These are phyloP conservation scores for Glyphotaelius pellucidus DNA, from an alignment of 2,888 invertebrate species.

Conservation along the genomic window DNA sequence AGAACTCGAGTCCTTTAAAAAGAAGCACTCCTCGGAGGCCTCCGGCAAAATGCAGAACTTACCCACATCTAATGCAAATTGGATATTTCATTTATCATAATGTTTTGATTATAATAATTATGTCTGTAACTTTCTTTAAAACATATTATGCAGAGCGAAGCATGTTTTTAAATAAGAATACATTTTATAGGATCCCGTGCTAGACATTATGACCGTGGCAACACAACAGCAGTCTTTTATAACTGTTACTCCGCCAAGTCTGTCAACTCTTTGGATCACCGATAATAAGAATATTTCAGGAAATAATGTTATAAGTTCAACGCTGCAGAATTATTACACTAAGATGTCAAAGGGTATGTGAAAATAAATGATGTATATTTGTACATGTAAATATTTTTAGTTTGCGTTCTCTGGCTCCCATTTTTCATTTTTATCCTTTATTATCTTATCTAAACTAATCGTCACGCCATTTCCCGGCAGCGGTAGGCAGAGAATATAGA, in stretches of 20 bases:
- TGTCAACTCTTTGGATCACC: slow-evolving; percentile 75
- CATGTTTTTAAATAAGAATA: neutral
- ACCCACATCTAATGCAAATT: too few relatives aligned
- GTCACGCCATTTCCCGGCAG: too few relatives aligned
- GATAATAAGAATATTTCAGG: slow-evolving; percentile 74
- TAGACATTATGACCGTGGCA: slow-evolving; percentile 73
- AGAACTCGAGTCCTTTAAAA: too few relatives aligned
- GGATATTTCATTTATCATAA: neutral
- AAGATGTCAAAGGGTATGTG: slow-evolving; percentile 75
- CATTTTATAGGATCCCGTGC: slow-evolving; percentile 70
- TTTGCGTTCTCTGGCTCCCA: neutral
- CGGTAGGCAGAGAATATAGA: too few relatives aligned
- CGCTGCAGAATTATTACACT: slow-evolving; percentile 75
- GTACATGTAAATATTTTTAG: neutral
- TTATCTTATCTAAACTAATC: neutral
- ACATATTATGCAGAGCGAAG: neutral
- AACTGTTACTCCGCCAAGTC: slow-evolving; percentile 72
- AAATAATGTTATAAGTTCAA: slow-evolving; percentile 72
- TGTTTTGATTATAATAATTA: neutral
- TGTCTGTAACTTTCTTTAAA: neutral
- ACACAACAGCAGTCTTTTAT: slow-evolving; percentile 72
- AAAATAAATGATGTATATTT: neutral
- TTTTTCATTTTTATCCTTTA: neutral
- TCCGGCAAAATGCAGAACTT: too few relatives aligned
- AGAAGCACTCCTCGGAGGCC: too few relatives aligned